Conservation (phyloP, 2,888 invertebrate species). For the Strigamia maritima region DNA sequence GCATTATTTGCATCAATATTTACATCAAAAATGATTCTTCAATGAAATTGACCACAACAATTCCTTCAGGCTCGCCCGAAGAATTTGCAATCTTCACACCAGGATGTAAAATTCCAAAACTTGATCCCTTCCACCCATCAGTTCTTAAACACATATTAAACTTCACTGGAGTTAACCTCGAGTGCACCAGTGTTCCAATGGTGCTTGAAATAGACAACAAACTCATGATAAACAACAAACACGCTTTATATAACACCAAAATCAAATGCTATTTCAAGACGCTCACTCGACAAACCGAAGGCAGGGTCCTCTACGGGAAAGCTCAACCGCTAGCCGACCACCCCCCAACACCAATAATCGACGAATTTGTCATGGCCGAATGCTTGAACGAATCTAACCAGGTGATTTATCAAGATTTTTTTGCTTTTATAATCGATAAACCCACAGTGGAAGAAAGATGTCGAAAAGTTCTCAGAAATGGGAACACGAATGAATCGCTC, state of each 20-base stretch:
- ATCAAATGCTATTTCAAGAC: too few species aligned
- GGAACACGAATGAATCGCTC: background rate
- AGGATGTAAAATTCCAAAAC: background rate
- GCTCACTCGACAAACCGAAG: too few species aligned
- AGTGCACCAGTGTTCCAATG: background rate
- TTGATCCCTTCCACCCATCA: background rate
- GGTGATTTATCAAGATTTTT: background rate
- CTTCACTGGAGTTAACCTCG: background rate
- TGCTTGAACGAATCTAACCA: background rate
- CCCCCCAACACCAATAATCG: too few species aligned
- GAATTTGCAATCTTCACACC: too few species aligned
- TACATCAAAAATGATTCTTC: too few species aligned
- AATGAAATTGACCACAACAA: too few species aligned
- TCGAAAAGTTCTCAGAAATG: background rate
- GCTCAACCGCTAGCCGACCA: too few species aligned
- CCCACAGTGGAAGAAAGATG: background rate
- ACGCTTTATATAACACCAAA: too few species aligned
- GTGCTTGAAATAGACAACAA: background rate
- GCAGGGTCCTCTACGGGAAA: too few species aligned
- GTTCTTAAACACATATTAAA: background rate
- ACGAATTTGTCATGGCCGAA: background rate
- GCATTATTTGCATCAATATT: too few species aligned
- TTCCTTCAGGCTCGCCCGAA: too few species aligned
- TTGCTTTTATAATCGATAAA: background rate
- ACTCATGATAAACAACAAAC: background rate